Conservation (phyloP, 2,113 vertebrate species). For the Cyanistes caeruleus region DNA sequence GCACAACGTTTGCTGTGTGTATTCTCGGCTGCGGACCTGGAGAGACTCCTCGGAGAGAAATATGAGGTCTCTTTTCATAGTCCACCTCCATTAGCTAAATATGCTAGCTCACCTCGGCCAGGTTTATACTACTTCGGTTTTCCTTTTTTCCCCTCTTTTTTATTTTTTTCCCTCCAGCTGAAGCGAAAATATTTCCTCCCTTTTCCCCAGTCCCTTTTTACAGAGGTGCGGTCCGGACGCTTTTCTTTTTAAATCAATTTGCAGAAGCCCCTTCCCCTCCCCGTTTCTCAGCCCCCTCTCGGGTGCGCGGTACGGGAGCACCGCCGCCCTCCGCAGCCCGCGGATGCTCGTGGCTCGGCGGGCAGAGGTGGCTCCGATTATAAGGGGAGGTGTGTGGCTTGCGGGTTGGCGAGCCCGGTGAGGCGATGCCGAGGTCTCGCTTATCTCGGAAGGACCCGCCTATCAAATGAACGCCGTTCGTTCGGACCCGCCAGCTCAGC, state of each 20-base stretch:
- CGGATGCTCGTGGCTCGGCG: background rate
- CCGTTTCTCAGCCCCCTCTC: background rate
- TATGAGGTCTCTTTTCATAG: slow-evolving; percentile 55
- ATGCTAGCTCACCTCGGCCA: background rate
- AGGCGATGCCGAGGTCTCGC: background rate
- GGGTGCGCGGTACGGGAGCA: no score
- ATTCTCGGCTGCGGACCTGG: slow-evolving; percentile 36
- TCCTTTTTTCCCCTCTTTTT: rapidly evolving
- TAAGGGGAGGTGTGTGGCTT: no score
- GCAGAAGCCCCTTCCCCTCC: background rate
- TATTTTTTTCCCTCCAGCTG: background rate
- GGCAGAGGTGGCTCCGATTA: background rate
- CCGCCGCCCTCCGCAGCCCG: background rate
- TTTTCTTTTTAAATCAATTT: background rate
- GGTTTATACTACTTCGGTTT: background rate
- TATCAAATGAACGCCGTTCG: rapidly evolving
- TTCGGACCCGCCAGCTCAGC: background rate
- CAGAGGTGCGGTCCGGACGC: background rate
- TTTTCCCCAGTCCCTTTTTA: background rate
- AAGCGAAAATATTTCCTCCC: background rate
- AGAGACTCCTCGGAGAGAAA: slow-evolving; percentile 60
- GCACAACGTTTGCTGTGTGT: slow-evolving; percentile 27
- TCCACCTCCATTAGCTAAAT: slow-evolving; percentile 21
- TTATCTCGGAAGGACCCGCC: background rate
- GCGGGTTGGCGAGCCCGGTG: background rate